Conservation (phyloP, 2,888 invertebrate genomes). For the Chrysina gloriosa region DNA sequence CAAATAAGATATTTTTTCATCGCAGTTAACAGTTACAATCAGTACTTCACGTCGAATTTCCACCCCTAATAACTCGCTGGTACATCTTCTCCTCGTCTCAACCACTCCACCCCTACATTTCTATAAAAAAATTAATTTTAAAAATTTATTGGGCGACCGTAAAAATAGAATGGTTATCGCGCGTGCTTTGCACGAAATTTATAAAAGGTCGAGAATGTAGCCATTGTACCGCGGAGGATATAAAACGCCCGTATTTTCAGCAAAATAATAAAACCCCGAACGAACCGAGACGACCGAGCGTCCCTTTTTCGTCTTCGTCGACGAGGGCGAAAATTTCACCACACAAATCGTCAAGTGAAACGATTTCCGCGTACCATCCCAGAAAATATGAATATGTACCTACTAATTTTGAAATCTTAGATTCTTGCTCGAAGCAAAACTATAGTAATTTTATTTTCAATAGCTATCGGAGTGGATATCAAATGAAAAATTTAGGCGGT, state of each 20-base stretch:
- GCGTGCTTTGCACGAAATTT: conserved; percentile 24
- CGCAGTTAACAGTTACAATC: too few species aligned
- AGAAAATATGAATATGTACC: neutral
- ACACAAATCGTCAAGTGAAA: neutral
- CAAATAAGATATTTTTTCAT: too few species aligned
- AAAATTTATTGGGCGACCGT: conserved; percentile 26
- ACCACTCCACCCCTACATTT: neutral
- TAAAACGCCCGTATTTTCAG: conserved; percentile 53
- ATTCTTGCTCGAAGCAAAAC: too few species aligned
- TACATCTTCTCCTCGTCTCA: too few species aligned
- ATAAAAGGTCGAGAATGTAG: conserved; percentile 29
- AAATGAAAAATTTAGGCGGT: too few species aligned
- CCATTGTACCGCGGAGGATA: conserved; percentile 22
- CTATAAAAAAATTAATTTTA: conserved; percentile 30
- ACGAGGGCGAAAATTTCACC: neutral
- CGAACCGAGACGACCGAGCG: conserved; percentile 10
- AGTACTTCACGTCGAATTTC: too few species aligned
- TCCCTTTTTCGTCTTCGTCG: conserved; percentile 39
- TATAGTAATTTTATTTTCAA: too few species aligned
- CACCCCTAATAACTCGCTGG: too few species aligned
- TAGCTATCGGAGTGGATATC: too few species aligned
- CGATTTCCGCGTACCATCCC: neutral
- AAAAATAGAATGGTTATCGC: conserved; percentile 27
- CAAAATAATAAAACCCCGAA: conserved; percentile 55
- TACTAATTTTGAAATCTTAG: too few species aligned